A percentile compares a stretch with the other conserved stretches of the same genome.
Evolutionary conservation across 1,140 invertebrate species (phyloP).

Genomic region (Zaprionus taronus): DNA sequence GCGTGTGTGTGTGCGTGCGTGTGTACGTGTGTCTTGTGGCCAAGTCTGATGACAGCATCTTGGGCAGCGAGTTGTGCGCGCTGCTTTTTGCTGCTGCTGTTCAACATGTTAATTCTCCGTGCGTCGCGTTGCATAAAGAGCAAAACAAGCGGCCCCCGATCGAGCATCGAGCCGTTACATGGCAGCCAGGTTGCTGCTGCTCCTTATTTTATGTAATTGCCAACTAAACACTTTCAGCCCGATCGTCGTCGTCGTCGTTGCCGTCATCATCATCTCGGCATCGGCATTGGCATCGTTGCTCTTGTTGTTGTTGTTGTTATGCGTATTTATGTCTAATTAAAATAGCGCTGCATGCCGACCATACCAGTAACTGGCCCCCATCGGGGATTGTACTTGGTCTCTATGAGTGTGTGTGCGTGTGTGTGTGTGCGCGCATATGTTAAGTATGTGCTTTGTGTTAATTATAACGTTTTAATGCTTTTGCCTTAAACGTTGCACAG

Average conservation of each 20-base stretch:
- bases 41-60: conserved; percentile 70
- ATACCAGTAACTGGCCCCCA: conserved; percentile 56
- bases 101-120: conserved; percentile 75
- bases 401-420: conserved; percentile 8
- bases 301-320: conserved; percentile 39
- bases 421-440: conserved; percentile 53
- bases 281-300: conserved; percentile 5
- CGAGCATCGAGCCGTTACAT: conserved; percentile 36
- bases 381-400: not conserved
- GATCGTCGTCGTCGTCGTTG: conserved; percentile 35
- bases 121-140: conserved; percentile 69
- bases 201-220: conserved; percentile 82
- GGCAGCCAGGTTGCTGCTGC: conserved; percentile 66
- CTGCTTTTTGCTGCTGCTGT: conserved; percentile 53
- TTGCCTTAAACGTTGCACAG: conserved; percentile 68
- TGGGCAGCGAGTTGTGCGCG: conserved; percentile 59
- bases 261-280: not conserved
- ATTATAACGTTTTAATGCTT: conserved; percentile 71
- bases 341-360: conserved; percentile 70
- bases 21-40: conserved; percentile 38
- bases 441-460: conserved; percentile 74
- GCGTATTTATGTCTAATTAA: conserved; percentile 80
- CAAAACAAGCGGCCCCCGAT: conserved; percentile 42
- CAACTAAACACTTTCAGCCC: conserved; percentile 77
- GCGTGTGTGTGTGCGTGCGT: conserved; percentile 11